phyloP scores from a whole-genome alignment of 1,140 invertebrate genomes.

The Drosophila willistoni region DNA sequence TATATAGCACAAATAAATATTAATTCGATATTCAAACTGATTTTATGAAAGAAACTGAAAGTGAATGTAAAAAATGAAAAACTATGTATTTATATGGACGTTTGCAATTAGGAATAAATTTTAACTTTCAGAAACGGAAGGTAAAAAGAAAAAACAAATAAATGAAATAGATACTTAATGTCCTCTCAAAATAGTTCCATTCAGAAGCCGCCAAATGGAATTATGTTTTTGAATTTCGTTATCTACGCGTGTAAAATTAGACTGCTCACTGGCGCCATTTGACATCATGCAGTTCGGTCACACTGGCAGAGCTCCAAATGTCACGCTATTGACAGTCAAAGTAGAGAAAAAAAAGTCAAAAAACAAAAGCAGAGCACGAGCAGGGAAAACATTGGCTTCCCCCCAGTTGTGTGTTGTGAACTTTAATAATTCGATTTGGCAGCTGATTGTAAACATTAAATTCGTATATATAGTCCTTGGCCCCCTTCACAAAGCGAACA shows the following conservation, averaged over 20 bases:
- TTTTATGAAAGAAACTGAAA: neutral
- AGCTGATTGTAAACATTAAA: constrained; percentile 46
- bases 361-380: constrained; percentile 48
- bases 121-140: too few relatives aligned
- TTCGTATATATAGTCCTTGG: constrained; percentile 42
- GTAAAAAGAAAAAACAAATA: too few relatives aligned
- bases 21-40: neutral
- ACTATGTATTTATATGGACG: too few relatives aligned
- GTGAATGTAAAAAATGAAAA: neutral
- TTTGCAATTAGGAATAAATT: too few relatives aligned
- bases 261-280: neutral
- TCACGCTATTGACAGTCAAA: constrained; percentile 21
- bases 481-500: constrained; percentile 34
- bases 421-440: constrained; percentile 39
- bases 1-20: constrained; percentile 8
- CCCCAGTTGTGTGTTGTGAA: constrained; percentile 44
- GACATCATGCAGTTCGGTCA: neutral
- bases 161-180: too few relatives aligned
- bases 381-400: constrained; percentile 36
- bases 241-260: too few relatives aligned
- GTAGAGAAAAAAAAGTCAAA: constrained; percentile 40
- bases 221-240: too few relatives aligned
- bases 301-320: constrained; percentile 13
- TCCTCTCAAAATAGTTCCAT: too few relatives aligned
- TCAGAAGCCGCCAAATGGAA: too few relatives aligned